Base-by-base conservation (phyloP, 2,113 vertebrate genomes). In the Muntiacus muntjak region DNA sequence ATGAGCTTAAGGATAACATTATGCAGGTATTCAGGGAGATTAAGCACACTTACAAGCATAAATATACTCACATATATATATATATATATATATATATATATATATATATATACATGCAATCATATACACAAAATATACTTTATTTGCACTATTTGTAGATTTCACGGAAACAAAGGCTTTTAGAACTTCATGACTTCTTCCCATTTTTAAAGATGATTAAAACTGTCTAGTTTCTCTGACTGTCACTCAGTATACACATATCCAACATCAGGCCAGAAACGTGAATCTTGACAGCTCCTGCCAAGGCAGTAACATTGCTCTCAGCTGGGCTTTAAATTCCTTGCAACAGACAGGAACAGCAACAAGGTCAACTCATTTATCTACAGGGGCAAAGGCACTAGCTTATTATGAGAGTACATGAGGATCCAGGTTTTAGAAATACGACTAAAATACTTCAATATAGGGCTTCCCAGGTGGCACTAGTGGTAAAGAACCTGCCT, bases 321-420 rank as follows among this genome's bases (percentile, higher is more conserved):
- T 97, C 92, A 71, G 45, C 33, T 97, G 89, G 67, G 82, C 58
- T 97, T 97, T 97, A 89, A 97, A 62, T 74, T 94, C 58, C 58
- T 83, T 64, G 16, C 0, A 1, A 97, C 76, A 97, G 54, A 87
- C 28, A 94, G 76, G 36, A 94, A 88, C 76, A 97, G 91, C 76
- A 87, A 74, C 74, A 91, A 95, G 64, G 58, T 96, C 97, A 97
- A 87, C 86, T 89, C 33, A 89, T 95, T 96, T 90, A 91, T 86
- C 94, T 93, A 87, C 43, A 71, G 74, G 79, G 36, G 62, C 74
- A 94, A 55, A 79, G 89, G 7, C 74, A 71, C 74, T 71, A 79
- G n/a, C 19, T n/a, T 93, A 84, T 71, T 84, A 78, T 60, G 43
- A 92, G 0, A 92, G 81, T 33, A 90, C 33, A 87, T 26, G 55